phyloP scores from a whole-genome alignment of 2,797 vertebrate species.

The Microcaecilia unicolor region DNA sequence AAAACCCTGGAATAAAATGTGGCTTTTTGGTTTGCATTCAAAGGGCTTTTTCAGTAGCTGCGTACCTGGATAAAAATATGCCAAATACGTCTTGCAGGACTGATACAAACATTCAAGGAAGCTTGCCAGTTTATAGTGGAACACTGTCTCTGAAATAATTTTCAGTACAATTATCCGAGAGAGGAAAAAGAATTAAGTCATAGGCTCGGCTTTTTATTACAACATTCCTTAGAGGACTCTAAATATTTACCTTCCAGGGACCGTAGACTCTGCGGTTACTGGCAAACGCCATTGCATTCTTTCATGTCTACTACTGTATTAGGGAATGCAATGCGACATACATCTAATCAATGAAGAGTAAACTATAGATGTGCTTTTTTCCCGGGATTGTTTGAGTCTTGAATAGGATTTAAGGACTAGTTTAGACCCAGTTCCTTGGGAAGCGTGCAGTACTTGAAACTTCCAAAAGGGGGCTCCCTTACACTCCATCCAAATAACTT shows the following conservation, averaged over 20 bases:
- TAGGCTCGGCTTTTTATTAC: conserved; percentile 46
- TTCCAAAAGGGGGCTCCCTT: conserved; percentile 62
- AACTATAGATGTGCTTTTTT: conserved; percentile 49
- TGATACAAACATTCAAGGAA: conserved; percentile 20
- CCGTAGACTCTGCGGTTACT: conserved; percentile 67
- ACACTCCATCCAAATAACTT: conserved; percentile 38
- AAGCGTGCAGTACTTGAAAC: conserved; percentile 19
- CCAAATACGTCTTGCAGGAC: conserved; percentile 17
- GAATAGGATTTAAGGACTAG: conserved; percentile 29
- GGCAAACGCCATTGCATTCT: conserved; percentile 66
- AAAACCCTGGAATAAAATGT: conserved; percentile 38
- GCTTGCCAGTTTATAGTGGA: conserved; percentile 16
- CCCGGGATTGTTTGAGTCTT: conserved; percentile 35
- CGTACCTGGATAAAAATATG: conserved; percentile 7
- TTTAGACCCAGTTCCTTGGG: conserved; percentile 26
- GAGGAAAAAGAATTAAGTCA: conserved; percentile 48
- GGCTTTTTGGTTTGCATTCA: conserved; percentile 32
- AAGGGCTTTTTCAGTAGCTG: conserved; percentile 21
- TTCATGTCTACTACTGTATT: conserved; percentile 74
- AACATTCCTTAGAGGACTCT: conserved; percentile 62
- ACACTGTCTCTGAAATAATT: conserved; percentile 17
- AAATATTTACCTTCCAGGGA: conserved; percentile 70
- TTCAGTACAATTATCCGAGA: conserved; percentile 23
- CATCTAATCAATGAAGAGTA: conserved; percentile 57
- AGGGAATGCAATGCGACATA: conserved; percentile 64